phyloP scores from a whole-genome alignment of 2,113 vertebrate genomes.

The Theropithecus gelada region DNA sequence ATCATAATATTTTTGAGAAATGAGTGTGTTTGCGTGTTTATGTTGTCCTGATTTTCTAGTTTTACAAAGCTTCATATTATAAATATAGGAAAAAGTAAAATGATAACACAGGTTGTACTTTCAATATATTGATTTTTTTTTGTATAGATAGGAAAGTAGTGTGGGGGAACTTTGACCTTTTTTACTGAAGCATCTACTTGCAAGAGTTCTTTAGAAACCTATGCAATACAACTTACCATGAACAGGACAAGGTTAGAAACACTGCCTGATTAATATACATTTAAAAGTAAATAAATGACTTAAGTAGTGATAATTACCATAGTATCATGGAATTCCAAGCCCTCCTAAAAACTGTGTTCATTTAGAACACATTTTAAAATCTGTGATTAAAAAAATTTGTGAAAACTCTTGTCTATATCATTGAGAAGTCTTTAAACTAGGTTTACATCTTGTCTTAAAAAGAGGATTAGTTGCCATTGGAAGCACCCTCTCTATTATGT shows the following conservation, averaged over 20 bases:
- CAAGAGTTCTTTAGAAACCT: neutral
- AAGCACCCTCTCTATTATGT: neutral
- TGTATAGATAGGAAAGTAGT: neutral
- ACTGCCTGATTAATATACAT: neutral
- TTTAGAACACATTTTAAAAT: slow-evolving; percentile 15
- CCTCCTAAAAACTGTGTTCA: neutral
- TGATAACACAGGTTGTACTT: neutral
- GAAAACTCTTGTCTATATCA: neutral
- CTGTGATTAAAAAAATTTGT: neutral
- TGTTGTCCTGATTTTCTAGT: neutral
- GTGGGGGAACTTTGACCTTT: neutral
- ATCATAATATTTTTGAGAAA: neutral
- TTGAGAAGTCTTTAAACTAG: neutral
- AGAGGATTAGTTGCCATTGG: neutral
- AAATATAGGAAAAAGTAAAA: neutral
- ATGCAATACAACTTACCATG: neutral
- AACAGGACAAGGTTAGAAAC: neutral
- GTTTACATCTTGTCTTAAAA: slow-evolving; percentile 25
- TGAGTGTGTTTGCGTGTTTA: neutral
- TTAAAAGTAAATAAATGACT: neutral
- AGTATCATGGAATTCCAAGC: neutral
- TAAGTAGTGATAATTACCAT: neutral
- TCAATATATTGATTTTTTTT: neutral
- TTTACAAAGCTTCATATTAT: neutral
- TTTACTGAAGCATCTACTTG: neutral